A percentile compares a stretch with the other conserved stretches of the same genome.
Conservation (phyloP, 2,797 vertebrate genomes). For the Tapirus indicus region DNA sequence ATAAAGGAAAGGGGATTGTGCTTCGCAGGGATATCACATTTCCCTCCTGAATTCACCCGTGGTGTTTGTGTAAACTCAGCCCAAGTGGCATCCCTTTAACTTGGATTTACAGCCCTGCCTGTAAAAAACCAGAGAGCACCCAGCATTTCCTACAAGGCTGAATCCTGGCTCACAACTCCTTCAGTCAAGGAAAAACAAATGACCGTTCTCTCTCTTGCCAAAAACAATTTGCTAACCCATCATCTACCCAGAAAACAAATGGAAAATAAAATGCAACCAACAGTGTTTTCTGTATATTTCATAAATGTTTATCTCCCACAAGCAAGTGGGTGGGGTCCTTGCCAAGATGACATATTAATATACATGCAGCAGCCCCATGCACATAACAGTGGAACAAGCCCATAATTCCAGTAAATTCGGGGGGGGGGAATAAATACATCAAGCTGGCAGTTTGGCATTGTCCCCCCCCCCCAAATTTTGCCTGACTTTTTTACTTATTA, state of each 20-base stretch:
- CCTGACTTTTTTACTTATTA: neutral
- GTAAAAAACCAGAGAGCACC: neutral
- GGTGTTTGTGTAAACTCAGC: slow-evolving; percentile 41
- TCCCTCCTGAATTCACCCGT: slow-evolving; percentile 23
- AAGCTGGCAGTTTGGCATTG: neutral
- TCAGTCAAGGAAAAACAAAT: slow-evolving; percentile 71
- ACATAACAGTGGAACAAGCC: neutral
- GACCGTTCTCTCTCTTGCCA: neutral
- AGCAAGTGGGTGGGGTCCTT: neutral
- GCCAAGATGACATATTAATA: neutral
- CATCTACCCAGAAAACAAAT: slow-evolving; percentile 70
- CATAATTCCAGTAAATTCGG: neutral
- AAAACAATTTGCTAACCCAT: slow-evolving; percentile 67
- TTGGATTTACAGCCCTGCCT: slow-evolving; percentile 56
- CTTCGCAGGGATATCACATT: neutral
- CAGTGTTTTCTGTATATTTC: slow-evolving; percentile 15
- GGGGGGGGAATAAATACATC: neutral
- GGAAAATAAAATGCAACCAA: slow-evolving; percentile 64
- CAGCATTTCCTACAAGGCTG: slow-evolving; percentile 58
- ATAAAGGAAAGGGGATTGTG: slow-evolving; percentile 46
- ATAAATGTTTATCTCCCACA: slow-evolving; percentile 14
- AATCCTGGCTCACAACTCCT: slow-evolving; percentile 48
- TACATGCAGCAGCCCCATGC: neutral
- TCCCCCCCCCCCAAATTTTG: neutral
- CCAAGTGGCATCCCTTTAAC: slow-evolving; percentile 51